Conservation (phyloP, 2,888 invertebrate genomes). For the Acanthosepion lycidas region DNA sequence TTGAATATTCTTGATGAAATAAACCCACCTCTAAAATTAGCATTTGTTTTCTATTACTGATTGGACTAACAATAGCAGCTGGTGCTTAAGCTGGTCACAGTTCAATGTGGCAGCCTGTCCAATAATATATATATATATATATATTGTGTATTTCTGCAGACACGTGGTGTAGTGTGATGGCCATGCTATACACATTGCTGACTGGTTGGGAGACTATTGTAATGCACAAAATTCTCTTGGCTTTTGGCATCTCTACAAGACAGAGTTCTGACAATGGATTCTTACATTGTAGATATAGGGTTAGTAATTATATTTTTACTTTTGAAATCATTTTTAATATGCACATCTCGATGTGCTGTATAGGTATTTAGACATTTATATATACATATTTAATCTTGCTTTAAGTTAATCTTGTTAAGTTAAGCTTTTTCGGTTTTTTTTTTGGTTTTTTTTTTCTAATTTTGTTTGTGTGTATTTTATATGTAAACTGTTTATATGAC, state of each 20-base stretch:
- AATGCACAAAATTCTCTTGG: neutral
- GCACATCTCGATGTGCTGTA: neutral
- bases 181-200: neutral
- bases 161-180: neutral
- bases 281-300: neutral
- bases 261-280: neutral
- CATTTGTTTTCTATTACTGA: constrained; percentile 13
- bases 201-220: neutral
- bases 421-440: no score
- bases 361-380: neutral
- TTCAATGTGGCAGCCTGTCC: constrained; percentile 33
- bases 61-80: constrained; percentile 11
- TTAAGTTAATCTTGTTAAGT: neutral
- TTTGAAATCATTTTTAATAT: neutral
- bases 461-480: no score
- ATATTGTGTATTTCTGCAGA: neutral
- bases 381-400: neutral
- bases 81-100: neutral
- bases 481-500: no score
- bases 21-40: constrained; percentile 33
- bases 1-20: neutral
- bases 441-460: neutral
- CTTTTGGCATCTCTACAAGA: constrained; percentile 6
- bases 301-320: neutral
- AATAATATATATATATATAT: neutral